phyloP scores from a whole-genome alignment of 2,113 vertebrate species.

The Bubo bubo region DNA sequence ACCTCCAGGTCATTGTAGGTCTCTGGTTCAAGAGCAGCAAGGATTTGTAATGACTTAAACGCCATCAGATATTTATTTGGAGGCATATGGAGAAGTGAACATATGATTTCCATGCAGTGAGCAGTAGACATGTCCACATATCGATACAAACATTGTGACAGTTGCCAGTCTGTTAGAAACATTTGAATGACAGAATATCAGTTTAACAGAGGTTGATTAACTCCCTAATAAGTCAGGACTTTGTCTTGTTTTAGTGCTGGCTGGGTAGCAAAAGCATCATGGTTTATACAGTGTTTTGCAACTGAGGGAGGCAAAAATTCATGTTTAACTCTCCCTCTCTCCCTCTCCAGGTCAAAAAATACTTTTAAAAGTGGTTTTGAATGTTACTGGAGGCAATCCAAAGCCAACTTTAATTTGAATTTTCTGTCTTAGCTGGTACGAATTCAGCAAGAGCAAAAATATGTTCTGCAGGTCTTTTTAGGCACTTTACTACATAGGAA shows the following conservation, averaged over 20 bases:
- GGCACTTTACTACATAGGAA: neutral
- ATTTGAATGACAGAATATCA: neutral
- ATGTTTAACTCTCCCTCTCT: neutral
- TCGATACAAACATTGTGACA: conserved; percentile 16
- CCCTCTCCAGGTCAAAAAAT: neutral
- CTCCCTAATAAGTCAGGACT: neutral
- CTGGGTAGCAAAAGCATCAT: neutral
- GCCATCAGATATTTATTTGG: neutral
- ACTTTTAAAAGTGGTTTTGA: neutral
- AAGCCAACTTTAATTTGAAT: neutral
- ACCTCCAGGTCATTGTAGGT: conserved; percentile 26
- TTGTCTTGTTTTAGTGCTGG: neutral
- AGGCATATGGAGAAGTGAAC: neutral
- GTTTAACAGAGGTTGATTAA: neutral
- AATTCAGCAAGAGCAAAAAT: neutral
- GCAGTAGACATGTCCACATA: neutral
- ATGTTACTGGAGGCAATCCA: neutral
- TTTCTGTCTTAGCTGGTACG: neutral
- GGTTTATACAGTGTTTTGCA: neutral
- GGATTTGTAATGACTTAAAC: neutral
- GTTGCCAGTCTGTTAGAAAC: conserved; percentile 1
- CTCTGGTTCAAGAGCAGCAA: conserved; percentile 24
- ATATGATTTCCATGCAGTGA: neutral
- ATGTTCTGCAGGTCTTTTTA: neutral
- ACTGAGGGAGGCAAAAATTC: neutral